phyloP scores from a whole-genome alignment of 2,113 vertebrate genomes.

The Aegypius monachus region DNA sequence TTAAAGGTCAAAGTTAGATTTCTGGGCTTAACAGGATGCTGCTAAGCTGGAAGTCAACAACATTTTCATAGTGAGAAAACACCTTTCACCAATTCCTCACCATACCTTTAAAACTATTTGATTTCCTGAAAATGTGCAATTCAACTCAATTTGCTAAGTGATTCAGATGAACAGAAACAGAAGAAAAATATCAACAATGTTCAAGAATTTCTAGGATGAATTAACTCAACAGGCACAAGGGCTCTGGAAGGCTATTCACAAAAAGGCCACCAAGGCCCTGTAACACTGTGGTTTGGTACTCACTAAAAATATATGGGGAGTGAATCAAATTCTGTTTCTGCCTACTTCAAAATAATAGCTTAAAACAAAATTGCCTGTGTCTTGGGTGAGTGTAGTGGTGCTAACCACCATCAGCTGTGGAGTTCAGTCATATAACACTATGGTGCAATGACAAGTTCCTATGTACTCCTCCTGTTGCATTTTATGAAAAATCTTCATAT shows the following conservation, averaged over 20 bases:
- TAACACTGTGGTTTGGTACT: not conserved
- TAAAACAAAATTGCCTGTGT: not conserved
- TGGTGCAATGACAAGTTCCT: not conserved
- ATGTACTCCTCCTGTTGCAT: not conserved
- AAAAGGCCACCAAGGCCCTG: not conserved
- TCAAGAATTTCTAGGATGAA: not conserved
- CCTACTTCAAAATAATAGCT: not conserved
- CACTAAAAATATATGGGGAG: not conserved
- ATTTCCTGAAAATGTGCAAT: not conserved
- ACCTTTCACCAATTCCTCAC: not conserved
- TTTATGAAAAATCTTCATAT: not conserved
- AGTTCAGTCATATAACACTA: not conserved
- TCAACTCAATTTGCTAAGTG: not conserved
- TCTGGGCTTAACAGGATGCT: not conserved
- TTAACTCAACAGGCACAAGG: not conserved
- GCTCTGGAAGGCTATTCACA: not conserved
- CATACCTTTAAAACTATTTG: not conserved
- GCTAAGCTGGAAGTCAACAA: not conserved
- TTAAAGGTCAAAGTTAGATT: not conserved
- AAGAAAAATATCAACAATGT: not conserved
- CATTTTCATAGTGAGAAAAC: not conserved
- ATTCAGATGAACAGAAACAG: not conserved
- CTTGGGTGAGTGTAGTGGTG: not conserved
- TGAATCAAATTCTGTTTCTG: not conserved
- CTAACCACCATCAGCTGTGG: not conserved